phyloP scores from a whole-genome alignment of 2,888 invertebrate species.

The Drosophila pegasa region DNA sequence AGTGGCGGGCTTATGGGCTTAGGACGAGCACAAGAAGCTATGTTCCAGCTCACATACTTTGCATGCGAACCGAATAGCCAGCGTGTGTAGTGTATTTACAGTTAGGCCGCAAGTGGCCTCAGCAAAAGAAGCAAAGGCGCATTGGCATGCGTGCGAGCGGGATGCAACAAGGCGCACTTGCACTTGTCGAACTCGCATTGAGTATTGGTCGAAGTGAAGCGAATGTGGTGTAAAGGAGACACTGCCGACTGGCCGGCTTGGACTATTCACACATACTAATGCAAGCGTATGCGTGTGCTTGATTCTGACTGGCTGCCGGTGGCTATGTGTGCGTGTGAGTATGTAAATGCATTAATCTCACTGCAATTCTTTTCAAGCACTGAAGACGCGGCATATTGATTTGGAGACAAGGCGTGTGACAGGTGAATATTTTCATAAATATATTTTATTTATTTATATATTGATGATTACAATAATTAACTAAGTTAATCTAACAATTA shows the following conservation, averaged over 20 bases:
- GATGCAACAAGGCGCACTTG: slow-evolving; percentile 1
- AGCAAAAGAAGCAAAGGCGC: background rate
- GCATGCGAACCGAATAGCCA: background rate
- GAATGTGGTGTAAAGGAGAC: background rate
- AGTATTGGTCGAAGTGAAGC: background rate
- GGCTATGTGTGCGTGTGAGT: background rate
- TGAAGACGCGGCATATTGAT: background rate
- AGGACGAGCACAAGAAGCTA: background rate
- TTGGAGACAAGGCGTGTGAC: background rate
- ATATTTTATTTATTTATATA: too few species aligned
- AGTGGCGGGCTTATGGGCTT: slow-evolving; percentile 64
- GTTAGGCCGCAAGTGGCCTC: background rate
- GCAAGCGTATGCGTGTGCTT: background rate
- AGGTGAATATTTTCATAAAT: background rate
- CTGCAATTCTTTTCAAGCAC: background rate
- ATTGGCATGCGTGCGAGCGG: background rate
- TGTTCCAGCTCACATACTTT: background rate
- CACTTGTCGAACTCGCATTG: slow-evolving; percentile 3
- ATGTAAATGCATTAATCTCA: background rate
- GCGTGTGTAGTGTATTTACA: slow-evolving; percentile 1
- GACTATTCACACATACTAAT: background rate
- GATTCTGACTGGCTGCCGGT: background rate
- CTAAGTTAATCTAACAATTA: too few species aligned
- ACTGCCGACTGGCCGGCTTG: background rate
- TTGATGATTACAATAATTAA: too few species aligned